phyloP scores from a whole-genome alignment of 2,888 invertebrate species.

The Stenolophus ochropezus region DNA sequence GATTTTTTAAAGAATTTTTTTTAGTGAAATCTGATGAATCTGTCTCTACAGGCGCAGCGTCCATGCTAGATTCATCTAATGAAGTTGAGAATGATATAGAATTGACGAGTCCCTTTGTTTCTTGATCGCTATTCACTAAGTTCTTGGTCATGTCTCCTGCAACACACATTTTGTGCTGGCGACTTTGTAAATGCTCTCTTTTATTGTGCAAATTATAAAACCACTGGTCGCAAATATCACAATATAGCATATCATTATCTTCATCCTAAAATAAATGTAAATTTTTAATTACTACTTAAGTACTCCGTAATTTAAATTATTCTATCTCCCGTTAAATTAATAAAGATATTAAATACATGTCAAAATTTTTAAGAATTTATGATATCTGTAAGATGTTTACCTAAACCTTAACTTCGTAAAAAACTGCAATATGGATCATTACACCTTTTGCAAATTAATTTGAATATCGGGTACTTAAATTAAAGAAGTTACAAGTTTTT shows the following conservation, averaged over 20 bases:
- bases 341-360: too few relatives aligned
- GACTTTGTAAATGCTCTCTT: conserved; percentile 76
- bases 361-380: too few relatives aligned
- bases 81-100: conserved; percentile 68
- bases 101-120: conserved; percentile 46
- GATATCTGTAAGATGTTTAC: too few relatives aligned
- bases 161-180: conserved; percentile 74
- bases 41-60: conserved; percentile 67
- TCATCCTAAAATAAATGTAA: too few relatives aligned
- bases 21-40: conserved; percentile 33
- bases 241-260: conserved; percentile 76
- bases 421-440: too few relatives aligned
- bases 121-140: conserved; percentile 66
- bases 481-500: too few relatives aligned
- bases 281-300: too few relatives aligned
- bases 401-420: too few relatives aligned
- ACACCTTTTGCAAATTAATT: too few relatives aligned
- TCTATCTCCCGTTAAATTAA: too few relatives aligned
- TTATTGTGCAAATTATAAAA: conserved; percentile 78
- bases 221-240: conserved; percentile 77
- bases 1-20: conserved; percentile 40
- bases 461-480: too few relatives aligned
- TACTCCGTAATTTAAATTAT: too few relatives aligned
- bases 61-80: conserved; percentile 72
- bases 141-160: conserved; percentile 72